A percentile compares a stretch with the other conserved stretches of the same genome.
Evolutionary conservation across 2,113 vertebrate genomes (phyloP).

Genomic region (Elaphurus davidianus): DNA sequence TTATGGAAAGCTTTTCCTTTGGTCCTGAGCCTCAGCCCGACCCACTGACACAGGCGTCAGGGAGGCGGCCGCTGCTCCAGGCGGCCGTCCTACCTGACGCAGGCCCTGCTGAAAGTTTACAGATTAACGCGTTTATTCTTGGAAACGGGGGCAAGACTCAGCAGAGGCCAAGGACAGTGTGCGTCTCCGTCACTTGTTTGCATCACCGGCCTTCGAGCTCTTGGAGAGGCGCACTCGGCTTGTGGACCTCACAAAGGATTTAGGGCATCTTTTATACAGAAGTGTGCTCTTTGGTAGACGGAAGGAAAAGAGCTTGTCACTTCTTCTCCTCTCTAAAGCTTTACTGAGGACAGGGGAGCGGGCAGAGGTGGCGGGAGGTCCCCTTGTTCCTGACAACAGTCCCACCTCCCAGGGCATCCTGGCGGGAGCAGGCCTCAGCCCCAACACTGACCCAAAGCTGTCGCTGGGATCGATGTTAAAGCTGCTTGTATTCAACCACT

Average conservation of each 20-base stretch:
- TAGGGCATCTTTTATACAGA: conserved; percentile 42
- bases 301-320: background rate
- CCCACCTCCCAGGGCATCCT: background rate
- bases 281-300: background rate
- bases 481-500: background rate
- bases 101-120: background rate
- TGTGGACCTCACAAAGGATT: background rate
- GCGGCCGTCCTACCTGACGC: rapidly evolving
- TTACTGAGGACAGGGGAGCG: background rate
- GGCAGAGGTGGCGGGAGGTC: background rate
- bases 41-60: background rate
- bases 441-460: rapidly evolving
- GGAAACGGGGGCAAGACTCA: background rate
- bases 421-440: rapidly evolving
- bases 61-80: background rate
- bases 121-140: background rate
- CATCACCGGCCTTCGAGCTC: rapidly evolving
- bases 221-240: background rate
- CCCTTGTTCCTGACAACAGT: background rate
- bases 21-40: background rate
- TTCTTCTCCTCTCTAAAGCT: background rate
- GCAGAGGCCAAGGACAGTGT: background rate
- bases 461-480: background rate
- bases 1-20: background rate
- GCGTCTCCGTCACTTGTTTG: background rate